A percentile compares a stretch with the other conserved stretches of the same genome.
These are phyloP conservation scores for Australoheros facetus DNA, from an alignment of 2,797 vertebrate genomes.

Conservation along the genomic window DNA sequence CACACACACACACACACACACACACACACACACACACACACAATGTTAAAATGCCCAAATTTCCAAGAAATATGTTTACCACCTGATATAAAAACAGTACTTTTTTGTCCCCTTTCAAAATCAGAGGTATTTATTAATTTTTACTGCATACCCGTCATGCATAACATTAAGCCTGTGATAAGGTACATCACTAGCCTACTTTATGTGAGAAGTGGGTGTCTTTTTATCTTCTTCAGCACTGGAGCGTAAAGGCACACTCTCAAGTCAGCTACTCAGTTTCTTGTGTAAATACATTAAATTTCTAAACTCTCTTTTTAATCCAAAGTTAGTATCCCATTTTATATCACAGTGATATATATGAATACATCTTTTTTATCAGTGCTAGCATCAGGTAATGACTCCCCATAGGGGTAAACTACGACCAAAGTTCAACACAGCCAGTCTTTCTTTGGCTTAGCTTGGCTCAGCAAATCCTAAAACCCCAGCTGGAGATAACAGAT, in stretches of 20 bases:
- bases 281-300: not conserved
- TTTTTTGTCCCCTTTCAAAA: not conserved
- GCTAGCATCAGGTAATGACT: not conserved
- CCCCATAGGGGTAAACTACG: not conserved
- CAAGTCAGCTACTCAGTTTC: not conserved
- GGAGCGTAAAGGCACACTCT: not conserved
- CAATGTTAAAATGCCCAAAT: not conserved
- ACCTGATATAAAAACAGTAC: not conserved
- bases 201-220: not conserved
- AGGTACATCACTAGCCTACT: not conserved
- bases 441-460: not conserved
- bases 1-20: not conserved
- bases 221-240: not conserved
- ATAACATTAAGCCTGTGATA: too few relatives aligned
- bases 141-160: not conserved
- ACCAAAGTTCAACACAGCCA: not conserved
- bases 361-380: not conserved
- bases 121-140: not conserved
- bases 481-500: not conserved
- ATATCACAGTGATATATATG: not conserved
- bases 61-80: not conserved
- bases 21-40: not conserved
- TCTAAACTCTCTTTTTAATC: not conserved
- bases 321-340: not conserved
- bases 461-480: not conserved